These are phyloP conservation scores for Embidobia sp. DNA, from an alignment of 2,888 invertebrate species.

Conservation along the genomic window DNA sequence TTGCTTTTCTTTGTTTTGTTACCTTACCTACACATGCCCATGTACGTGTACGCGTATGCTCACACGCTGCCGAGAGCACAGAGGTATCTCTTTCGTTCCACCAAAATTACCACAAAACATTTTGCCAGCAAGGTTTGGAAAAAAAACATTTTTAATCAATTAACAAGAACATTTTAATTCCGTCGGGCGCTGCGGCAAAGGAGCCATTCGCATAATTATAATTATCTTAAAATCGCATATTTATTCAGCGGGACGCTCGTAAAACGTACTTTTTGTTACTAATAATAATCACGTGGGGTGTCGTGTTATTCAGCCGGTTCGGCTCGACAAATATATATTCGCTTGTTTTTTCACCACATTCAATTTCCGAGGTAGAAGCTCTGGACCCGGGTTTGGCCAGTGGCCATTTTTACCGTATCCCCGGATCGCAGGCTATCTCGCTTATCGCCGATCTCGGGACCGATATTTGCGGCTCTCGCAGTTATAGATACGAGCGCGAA, in stretches of 20 bases:
- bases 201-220: conserved; percentile 18
- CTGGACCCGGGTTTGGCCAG: too few species aligned
- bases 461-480: conserved; percentile 23
- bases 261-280: conserved; percentile 47
- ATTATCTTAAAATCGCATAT: conserved; percentile 46
- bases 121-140: too few species aligned
- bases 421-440: conserved; percentile 22
- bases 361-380: conserved; percentile 39
- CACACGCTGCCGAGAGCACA: too few species aligned
- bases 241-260: conserved; percentile 33
- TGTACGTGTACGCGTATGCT: too few species aligned
- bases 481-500: conserved; percentile 51
- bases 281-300: conserved; percentile 52
- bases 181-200: neutral
- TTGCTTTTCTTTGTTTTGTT: neutral
- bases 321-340: conserved; percentile 20
- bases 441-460: conserved; percentile 51
- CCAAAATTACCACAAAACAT: too few species aligned
- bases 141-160: conserved; percentile 44
- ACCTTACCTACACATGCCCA: too few species aligned
- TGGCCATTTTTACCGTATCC: conserved; percentile 47
- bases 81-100: neutral
- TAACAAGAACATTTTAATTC: conserved; percentile 38
- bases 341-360: conserved; percentile 41
- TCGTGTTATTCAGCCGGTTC: conserved; percentile 41